Conservation (phyloP, 2,888 invertebrate genomes). For the Lepeophtheirus nordmannii region DNA sequence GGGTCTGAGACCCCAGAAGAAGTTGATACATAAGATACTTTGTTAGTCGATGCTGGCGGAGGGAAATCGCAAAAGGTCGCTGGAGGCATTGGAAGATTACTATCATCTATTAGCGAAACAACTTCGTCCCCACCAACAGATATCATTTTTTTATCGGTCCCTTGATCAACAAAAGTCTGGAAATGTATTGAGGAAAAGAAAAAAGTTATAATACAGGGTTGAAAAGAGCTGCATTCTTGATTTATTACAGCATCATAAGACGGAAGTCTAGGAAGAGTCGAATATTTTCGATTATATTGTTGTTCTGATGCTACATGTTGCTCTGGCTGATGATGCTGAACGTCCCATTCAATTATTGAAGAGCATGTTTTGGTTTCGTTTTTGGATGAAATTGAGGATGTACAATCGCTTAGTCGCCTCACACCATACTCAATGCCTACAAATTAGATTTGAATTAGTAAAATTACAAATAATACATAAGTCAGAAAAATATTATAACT, state of each 20-base stretch:
- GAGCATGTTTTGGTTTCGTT: not conserved
- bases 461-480: no score
- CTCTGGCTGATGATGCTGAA: not conserved
- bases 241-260: conserved; percentile 1
- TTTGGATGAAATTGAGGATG: not conserved
- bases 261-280: not conserved
- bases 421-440: not conserved
- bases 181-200: not conserved
- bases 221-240: no score
- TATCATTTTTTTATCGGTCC: not conserved
- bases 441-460: no score
- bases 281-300: not conserved
- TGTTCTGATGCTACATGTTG: not conserved
- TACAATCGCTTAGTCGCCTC: not conserved
- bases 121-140: not conserved
- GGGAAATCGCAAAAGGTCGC: not conserved
- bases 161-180: not conserved
- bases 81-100: not conserved
- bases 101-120: not conserved
- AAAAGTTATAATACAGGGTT: no score
- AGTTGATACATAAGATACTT: not conserved
- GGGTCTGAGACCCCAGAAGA: not conserved
- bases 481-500: no score
- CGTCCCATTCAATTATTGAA: not conserved
- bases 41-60: not conserved